Percentiles rank a stretch among this genome's conserved stretches.
These are phyloP conservation scores for Koerneria pararmatus DNA, from an alignment of 2,888 invertebrate genomes.

Conservation along the genomic window DNA sequence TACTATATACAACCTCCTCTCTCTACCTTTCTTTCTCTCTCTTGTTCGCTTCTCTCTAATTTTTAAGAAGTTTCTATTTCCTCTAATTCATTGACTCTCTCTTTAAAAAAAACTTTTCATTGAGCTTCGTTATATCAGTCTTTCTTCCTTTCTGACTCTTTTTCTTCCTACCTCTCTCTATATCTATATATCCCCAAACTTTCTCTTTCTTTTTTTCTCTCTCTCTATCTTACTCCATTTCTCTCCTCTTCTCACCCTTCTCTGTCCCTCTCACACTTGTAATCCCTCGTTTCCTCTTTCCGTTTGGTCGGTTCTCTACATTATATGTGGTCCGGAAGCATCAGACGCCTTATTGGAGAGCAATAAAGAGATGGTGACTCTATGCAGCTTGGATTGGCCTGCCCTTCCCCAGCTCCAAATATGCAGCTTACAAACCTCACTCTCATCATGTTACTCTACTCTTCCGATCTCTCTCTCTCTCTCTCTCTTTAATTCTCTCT, in stretches of 20 bases:
- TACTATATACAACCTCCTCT: too few species aligned
- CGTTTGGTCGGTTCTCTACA: too few species aligned
- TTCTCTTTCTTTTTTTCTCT: not conserved
- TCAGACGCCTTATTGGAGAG: too few species aligned
- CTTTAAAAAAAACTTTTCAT: not conserved
- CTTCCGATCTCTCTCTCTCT: conserved; percentile 4
- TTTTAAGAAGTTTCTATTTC: not conserved
- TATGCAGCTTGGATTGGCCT: too few species aligned
- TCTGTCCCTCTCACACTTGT: conserved; percentile 2
- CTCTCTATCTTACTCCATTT: not conserved
- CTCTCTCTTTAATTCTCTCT: not conserved
- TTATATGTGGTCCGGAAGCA: too few species aligned
- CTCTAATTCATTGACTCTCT: too few species aligned
- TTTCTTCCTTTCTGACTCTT: not conserved
- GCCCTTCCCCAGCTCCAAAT: too few species aligned
- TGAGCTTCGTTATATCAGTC: not conserved
- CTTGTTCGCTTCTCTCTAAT: not conserved
- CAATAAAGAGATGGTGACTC: too few species aligned
- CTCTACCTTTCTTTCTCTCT: not conserved
- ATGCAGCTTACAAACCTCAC: too few species aligned
- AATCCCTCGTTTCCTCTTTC: too few species aligned
- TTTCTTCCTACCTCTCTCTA: not conserved
- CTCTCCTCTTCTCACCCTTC: not conserved
- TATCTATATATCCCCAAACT: not conserved
- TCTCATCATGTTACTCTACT: too few species aligned